These are phyloP conservation scores for Heteromurus nitidus DNA, from an alignment of 2,888 invertebrate species.

Conservation along the genomic window DNA sequence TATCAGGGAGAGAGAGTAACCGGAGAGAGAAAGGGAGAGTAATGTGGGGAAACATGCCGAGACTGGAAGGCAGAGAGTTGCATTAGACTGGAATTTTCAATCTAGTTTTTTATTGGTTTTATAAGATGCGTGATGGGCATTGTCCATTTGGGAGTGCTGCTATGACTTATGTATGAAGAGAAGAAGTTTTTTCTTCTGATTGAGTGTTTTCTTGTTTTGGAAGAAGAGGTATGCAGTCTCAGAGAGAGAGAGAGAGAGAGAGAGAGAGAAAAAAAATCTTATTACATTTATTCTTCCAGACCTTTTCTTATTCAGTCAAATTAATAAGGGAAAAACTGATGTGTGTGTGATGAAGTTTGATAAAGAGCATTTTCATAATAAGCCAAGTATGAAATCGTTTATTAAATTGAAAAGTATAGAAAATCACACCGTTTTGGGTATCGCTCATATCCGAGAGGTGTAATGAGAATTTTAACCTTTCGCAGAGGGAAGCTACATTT, in stretches of 20 bases:
- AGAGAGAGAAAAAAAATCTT: background rate
- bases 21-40: background rate
- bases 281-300: too few species aligned
- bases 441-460: slow-evolving; percentile 10
- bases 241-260: background rate
- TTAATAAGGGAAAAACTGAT: too few species aligned
- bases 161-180: slow-evolving; percentile 55
- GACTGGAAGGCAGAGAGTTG: slow-evolving; percentile 57
- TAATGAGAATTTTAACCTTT: slow-evolving; percentile 65
- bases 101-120: slow-evolving; percentile 69
- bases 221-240: background rate
- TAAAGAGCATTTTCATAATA: background rate
- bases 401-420: slow-evolving; percentile 28
- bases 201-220: slow-evolving; percentile 22
- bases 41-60: slow-evolving; percentile 47
- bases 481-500: slow-evolving; percentile 5
- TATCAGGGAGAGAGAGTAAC: slow-evolving; percentile 12
- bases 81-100: slow-evolving; percentile 68
- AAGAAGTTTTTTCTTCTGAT: slow-evolving; percentile 30
- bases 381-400: slow-evolving; percentile 11
- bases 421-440: slow-evolving; percentile 33
- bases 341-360: too few species aligned
- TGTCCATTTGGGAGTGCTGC: slow-evolving; percentile 67
- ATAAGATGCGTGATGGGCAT: slow-evolving; percentile 66
- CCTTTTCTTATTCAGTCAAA: too few species aligned